Percentiles rank a stretch among this genome's conserved stretches.
Conservation (phyloP, 2,888 invertebrate genomes). For the Phengaris arion region DNA sequence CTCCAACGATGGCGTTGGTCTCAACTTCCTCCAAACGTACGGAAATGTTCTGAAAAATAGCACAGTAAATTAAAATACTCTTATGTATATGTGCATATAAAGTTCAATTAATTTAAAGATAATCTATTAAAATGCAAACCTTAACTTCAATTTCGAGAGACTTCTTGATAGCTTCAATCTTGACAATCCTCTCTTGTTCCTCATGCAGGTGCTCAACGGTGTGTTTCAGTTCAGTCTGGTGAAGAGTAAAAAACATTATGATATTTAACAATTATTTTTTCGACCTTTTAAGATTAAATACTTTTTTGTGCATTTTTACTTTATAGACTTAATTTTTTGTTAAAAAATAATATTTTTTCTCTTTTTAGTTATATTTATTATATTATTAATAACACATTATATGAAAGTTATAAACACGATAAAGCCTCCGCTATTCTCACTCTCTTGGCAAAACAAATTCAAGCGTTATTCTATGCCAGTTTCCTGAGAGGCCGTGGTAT, state of each 20-base stretch:
- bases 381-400: no score
- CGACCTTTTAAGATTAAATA: not conserved
- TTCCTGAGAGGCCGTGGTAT: no score
- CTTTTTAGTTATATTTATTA: no score
- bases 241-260: conserved; percentile 32
- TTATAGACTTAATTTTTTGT: not conserved
- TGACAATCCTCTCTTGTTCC: conserved; percentile 97
- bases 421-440: no score
- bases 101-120: not conserved
- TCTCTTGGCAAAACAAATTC: no score
- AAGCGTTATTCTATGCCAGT: no score
- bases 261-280: not conserved
- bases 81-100: not conserved
- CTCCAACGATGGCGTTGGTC: conserved; percentile 97
- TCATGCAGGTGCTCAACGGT: conserved; percentile 96
- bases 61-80: conserved; percentile 12
- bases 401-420: no score
- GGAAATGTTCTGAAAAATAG: conserved; percentile 84
- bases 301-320: no score
- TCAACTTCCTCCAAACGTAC: conserved; percentile 97
- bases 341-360: no score
- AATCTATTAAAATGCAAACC: conserved; percentile 55
- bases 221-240: conserved; percentile 93
- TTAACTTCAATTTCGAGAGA: conserved; percentile 98
- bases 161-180: conserved; percentile 98